phyloP scores from a whole-genome alignment of 1,140 invertebrate species.

The Bombus sibiricus region DNA sequence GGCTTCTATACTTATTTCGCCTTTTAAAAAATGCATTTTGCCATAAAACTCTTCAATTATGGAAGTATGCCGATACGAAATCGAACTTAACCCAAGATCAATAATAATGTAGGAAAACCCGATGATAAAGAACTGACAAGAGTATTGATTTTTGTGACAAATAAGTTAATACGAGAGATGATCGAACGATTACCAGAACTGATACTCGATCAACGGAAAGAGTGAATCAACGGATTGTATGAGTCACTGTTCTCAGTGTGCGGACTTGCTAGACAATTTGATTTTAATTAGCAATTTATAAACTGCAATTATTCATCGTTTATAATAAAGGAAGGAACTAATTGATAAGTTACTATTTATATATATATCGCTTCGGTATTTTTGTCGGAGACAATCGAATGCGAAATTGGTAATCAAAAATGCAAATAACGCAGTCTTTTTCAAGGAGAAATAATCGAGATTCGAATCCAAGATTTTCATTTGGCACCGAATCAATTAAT shows the following conservation, averaged over 20 bases:
- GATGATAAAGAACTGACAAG: no score
- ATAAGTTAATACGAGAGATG: not conserved
- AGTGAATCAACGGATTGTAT: constrained; percentile 16
- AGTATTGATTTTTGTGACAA: no score
- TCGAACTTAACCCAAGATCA: no score
- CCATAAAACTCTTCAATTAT: no score
- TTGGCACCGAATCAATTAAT: not conserved
- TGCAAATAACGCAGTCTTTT: not conserved
- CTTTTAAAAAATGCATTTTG: no score
- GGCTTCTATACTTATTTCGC: no score
- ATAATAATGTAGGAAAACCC: no score
- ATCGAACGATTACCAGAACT: not conserved
- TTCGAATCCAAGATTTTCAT: not conserved
- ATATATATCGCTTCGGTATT: not conserved
- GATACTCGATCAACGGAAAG: not conserved
- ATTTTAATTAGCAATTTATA: not conserved
- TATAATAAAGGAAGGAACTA: constrained; percentile 8
- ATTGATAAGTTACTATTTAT: not conserved
- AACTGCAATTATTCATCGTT: not conserved
- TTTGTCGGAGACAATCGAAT: not conserved
- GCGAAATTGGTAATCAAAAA: not conserved
- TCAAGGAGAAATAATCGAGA: not conserved
- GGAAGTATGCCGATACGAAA: no score
- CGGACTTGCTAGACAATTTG: not conserved
- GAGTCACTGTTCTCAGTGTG: not conserved